Evolutionary conservation across 2,888 invertebrate genomes (phyloP).

Genomic region (Cephus spinipes): DNA sequence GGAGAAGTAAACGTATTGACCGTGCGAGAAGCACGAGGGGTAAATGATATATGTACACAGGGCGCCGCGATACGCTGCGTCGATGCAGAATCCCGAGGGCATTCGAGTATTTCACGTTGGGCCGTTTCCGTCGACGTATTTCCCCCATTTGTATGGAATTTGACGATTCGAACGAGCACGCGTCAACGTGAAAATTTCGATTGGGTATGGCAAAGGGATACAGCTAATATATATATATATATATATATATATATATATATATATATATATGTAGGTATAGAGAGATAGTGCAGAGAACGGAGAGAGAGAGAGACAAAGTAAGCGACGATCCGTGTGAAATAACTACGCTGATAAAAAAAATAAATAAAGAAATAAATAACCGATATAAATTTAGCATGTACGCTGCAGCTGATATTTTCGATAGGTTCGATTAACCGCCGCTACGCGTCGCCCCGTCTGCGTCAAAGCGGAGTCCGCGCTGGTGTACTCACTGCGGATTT

Average conservation of each 20-base stretch:
- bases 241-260: neutral
- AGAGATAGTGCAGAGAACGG: no score
- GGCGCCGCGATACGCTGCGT: no score
- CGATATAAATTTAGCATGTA: constrained; percentile 44
- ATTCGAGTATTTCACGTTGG: no score
- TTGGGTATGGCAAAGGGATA: constrained; percentile 7
- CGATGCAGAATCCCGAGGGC: no score
- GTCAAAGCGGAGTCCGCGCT: neutral
- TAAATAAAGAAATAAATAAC: constrained; percentile 37
- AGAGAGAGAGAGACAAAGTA: constrained; percentile 4
- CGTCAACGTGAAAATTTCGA: constrained; percentile 10
- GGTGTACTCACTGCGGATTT: neutral
- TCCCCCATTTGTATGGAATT: neutral
- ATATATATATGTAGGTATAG: no score
- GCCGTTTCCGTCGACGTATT: neutral
- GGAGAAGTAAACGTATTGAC: no score
- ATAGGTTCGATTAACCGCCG: neutral
- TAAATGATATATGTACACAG: no score
- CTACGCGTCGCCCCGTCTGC: neutral
- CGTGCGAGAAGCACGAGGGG: no score
- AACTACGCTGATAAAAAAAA: constrained; percentile 1
- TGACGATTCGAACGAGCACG: no score
- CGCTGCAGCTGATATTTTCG: no score
- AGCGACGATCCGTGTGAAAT: no score
- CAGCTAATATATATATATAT: constrained; percentile 1